Base-by-base conservation (phyloP, 1,140 invertebrate species). In the Lineus longissimus region DNA sequence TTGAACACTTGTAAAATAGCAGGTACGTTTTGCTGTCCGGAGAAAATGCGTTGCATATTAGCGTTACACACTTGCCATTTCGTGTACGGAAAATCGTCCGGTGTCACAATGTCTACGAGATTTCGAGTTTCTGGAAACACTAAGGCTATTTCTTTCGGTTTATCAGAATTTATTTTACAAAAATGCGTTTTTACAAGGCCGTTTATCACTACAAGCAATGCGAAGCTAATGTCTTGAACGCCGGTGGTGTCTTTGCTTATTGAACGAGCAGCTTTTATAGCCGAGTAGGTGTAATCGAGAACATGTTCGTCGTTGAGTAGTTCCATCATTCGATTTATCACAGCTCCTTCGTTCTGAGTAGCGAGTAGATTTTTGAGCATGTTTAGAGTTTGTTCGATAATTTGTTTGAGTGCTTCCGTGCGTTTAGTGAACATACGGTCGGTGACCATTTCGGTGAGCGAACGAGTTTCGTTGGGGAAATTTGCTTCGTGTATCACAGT, bases 231-330 rank as follows among this genome's bases (percentile, higher is more conserved):
- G 47, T 51, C 47, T 27, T 51, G 47, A n/a, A 51, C n/a, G 25
- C 47, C 47, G 4, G 47, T 51, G n/a, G 47, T 51, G 25, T 51
- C 47, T n/a, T 51, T 51, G 25, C 6, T n/a, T n/a, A 23, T 7
- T 23, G n/a, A 6, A 51, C 47, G 6, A n/a, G 47, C 25, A 51
- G 47, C 47, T 7, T 51, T 51, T 23, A 51, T 51, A 6, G 47
- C 47, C n/a, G 47, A 51, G n/a, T 51, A 51, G n/a, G n/a, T n/a
- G 47, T 51, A 51, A n/a, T 51, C n/a, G 47, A 51, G 47, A 51
- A 51, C 47, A 7, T 51, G n/a, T 51, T 51, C 6, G 25, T 51
- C 47, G 4, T 27, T 19, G 47, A 51, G 47, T 51, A 51, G n/a
- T 4, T 51, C 47, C 6, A 51, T 51, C 47, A 51, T 51, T 51